Conservation (phyloP, 2,888 invertebrate genomes). For the Gastracanthus pulcherrimus region DNA sequence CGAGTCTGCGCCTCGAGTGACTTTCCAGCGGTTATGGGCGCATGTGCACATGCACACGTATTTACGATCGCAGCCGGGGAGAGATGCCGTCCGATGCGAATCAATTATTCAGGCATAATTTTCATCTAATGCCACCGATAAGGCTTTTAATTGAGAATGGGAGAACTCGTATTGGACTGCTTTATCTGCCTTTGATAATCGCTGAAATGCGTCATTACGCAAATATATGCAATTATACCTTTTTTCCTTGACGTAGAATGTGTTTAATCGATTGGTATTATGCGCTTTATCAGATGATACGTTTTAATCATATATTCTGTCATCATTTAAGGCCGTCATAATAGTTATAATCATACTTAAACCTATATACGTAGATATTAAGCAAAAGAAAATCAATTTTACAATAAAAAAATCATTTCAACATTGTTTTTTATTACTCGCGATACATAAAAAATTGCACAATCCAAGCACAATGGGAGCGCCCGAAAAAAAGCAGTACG, state of each 20-base stretch:
- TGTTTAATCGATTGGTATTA: slow-evolving; percentile 15
- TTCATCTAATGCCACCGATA: slow-evolving; percentile 42
- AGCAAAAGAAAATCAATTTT: too few relatives aligned
- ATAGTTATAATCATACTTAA: neutral
- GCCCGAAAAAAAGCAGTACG: neutral
- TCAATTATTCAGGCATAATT: slow-evolving; percentile 50
- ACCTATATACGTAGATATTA: neutral
- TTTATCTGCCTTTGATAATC: neutral
- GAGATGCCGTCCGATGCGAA: slow-evolving; percentile 28
- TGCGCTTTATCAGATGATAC: neutral
- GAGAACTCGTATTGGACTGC: neutral
- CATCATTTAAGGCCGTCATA: neutral
- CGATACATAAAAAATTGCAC: neutral
- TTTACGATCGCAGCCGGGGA: neutral
- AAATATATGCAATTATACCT: neutral
- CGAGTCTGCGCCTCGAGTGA: neutral
- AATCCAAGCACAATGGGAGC: neutral
- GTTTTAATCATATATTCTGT: neutral
- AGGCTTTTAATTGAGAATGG: slow-evolving; percentile 44
- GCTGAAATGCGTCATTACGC: slow-evolving; percentile 29
- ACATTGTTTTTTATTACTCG: neutral
- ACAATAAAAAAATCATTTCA: too few relatives aligned
- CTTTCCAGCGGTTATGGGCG: neutral
- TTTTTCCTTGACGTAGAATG: neutral
- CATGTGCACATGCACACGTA: neutral